These are phyloP conservation scores for Heliconius sara DNA, from an alignment of 2,888 invertebrate species.

Conservation along the genomic window DNA sequence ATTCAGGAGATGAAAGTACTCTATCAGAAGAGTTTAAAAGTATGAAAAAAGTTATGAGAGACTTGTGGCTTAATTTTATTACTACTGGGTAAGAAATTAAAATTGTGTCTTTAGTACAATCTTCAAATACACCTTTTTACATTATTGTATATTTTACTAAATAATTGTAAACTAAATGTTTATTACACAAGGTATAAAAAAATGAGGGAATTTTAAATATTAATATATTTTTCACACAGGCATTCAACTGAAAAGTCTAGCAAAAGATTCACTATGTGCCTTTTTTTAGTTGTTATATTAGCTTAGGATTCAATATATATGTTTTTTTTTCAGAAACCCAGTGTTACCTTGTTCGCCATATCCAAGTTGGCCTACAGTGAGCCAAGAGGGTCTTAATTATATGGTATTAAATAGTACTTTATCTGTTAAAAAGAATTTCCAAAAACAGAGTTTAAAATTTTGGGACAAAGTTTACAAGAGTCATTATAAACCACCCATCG, in stretches of 20 bases:
- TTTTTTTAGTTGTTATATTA: background rate
- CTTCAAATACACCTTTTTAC: too few species aligned
- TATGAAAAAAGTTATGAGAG: constrained; percentile 50
- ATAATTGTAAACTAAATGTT: too few species aligned
- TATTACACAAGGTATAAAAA: too few species aligned
- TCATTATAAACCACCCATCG: constrained; percentile 54
- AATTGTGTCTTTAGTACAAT: too few species aligned
- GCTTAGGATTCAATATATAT: background rate
- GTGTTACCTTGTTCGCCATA: constrained; percentile 48
- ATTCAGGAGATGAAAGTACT: constrained; percentile 48
- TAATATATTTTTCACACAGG: too few species aligned
- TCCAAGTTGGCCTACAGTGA: constrained; percentile 58
- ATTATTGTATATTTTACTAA: too few species aligned
- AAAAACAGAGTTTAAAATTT: constrained; percentile 51
- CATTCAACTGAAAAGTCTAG: too few species aligned
- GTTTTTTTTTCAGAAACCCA: constrained; percentile 47
- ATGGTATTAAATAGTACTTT: constrained; percentile 50
- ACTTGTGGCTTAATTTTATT: constrained; percentile 54
- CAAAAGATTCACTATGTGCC: background rate
- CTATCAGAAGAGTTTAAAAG: constrained; percentile 45
- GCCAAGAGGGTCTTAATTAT: background rate
- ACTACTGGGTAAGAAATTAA: constrained; percentile 50
- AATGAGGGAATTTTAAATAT: too few species aligned
- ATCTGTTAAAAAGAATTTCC: constrained; percentile 51
- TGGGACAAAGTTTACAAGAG: constrained; percentile 60